phyloP scores from a whole-genome alignment of 2,888 invertebrate genomes.

The Meiosimyza decipiens region DNA sequence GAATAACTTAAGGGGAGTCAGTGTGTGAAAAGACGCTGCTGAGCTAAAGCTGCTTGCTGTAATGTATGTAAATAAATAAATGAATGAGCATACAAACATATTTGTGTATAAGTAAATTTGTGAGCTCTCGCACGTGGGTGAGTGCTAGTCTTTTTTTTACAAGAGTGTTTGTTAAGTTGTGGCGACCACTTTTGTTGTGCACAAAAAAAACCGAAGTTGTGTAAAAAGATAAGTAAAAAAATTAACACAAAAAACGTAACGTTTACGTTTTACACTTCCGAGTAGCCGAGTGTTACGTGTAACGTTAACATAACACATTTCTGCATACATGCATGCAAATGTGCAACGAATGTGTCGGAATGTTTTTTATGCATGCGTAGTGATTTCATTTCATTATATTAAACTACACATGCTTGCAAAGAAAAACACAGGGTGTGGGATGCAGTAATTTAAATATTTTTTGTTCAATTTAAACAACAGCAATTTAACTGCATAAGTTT shows the following conservation, averaged over 20 bases:
- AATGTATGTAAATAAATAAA: conserved; percentile 11
- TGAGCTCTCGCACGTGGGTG: background rate
- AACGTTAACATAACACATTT: conserved; percentile 38
- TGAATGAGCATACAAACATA: background rate
- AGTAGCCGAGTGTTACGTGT: conserved; percentile 40
- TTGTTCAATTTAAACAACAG: too few species aligned
- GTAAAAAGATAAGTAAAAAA: conserved; percentile 45
- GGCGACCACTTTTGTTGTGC: background rate
- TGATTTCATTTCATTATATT: background rate
- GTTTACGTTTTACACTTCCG: conserved; percentile 52
- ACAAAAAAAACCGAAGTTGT: background rate
- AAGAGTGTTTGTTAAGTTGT: background rate
- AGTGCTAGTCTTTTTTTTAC: conserved; percentile 15
- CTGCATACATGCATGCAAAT: conserved; percentile 37
- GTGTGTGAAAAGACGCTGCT: too few species aligned
- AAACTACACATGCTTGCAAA: background rate
- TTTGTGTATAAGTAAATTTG: background rate
- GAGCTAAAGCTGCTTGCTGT: background rate
- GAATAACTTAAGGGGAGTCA: too few species aligned
- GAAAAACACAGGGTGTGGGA: too few species aligned
- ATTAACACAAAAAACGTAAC: conserved; percentile 58
- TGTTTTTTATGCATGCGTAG: background rate
- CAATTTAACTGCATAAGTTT: too few species aligned
- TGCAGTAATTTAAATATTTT: too few species aligned
- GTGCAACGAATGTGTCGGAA: background rate